These are phyloP conservation scores for Eupristina koningsbergeri DNA, from an alignment of 1,140 invertebrate genomes.

Conservation along the genomic window DNA sequence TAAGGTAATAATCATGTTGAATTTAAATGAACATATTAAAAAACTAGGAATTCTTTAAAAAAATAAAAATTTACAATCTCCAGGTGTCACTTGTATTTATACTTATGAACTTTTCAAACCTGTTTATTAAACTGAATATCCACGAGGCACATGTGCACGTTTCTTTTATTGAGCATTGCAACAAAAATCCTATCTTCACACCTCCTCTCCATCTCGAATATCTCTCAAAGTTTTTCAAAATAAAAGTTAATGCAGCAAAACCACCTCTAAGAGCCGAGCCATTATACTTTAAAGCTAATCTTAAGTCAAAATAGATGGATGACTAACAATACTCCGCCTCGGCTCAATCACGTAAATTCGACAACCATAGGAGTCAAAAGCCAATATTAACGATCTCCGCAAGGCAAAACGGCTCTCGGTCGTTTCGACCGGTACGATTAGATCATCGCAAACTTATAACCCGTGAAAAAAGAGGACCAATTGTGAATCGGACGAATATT, in stretches of 20 bases:
- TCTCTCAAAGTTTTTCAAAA: not conserved
- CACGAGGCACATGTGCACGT: too few relatives aligned
- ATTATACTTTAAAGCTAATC: not conserved
- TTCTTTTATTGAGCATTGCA: not conserved
- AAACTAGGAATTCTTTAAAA: not conserved
- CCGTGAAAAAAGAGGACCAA: slow-evolving; percentile 15
- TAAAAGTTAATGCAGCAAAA: not conserved
- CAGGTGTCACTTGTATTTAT: not conserved
- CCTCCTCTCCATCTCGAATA: not conserved
- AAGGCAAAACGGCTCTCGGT: not conserved
- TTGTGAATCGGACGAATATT: slow-evolving; percentile 1
- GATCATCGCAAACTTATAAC: slow-evolving; percentile 23
- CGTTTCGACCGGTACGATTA: slow-evolving; percentile 5
- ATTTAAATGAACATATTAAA: not conserved
- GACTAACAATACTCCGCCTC: slow-evolving; percentile 1
- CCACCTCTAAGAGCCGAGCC: not conserved
- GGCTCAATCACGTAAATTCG: not conserved
- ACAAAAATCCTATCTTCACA: not conserved
- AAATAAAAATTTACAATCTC: not conserved
- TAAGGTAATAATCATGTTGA: not conserved
- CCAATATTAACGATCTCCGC: not conserved
- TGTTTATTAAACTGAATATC: too few relatives aligned
- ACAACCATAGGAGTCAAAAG: not conserved
- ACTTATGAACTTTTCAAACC: not conserved
- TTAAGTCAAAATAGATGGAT: slow-evolving; percentile 6